Conservation (phyloP, 1,140 invertebrate genomes). For the Drosophila jambulina region DNA sequence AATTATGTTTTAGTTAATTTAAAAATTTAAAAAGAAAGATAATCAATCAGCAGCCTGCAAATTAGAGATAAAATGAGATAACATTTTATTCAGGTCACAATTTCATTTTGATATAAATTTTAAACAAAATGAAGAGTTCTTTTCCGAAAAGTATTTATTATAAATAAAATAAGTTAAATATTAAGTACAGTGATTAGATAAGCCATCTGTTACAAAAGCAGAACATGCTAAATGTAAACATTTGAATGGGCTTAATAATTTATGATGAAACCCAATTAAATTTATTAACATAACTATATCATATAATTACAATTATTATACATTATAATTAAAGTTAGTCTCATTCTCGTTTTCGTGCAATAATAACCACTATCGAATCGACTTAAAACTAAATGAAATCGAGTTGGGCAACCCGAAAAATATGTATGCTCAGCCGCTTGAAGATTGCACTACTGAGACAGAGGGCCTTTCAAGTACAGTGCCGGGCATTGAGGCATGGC, state of each 20-base stretch:
- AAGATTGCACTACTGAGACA: slow-evolving; percentile 36
- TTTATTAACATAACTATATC: neutral
- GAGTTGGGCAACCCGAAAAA: slow-evolving; percentile 34
- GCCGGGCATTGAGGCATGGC: slow-evolving; percentile 61
- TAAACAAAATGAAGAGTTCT: no score
- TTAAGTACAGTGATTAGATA: neutral
- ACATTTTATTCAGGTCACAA: neutral
- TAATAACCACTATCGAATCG: neutral
- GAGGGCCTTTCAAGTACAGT: slow-evolving; percentile 19
- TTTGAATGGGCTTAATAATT: neutral
- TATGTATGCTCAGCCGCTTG: slow-evolving; percentile 34
- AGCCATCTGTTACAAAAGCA: neutral
- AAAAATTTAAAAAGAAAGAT: neutral
- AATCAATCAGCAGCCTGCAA: neutral
- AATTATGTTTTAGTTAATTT: neutral
- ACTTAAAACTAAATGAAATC: slow-evolving; percentile 23
- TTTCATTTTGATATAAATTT: no score
- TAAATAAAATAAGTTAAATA: neutral
- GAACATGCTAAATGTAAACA: no score
- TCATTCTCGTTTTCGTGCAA: slow-evolving; percentile 24
- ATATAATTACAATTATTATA: neutral
- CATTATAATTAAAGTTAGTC: slow-evolving; percentile 1
- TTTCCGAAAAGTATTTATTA: neutral
- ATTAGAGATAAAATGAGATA: neutral
- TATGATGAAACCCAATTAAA: neutral